These are phyloP conservation scores for Crenichthys baileyi DNA, from an alignment of 2,797 vertebrate species.

Conservation along the genomic window DNA sequence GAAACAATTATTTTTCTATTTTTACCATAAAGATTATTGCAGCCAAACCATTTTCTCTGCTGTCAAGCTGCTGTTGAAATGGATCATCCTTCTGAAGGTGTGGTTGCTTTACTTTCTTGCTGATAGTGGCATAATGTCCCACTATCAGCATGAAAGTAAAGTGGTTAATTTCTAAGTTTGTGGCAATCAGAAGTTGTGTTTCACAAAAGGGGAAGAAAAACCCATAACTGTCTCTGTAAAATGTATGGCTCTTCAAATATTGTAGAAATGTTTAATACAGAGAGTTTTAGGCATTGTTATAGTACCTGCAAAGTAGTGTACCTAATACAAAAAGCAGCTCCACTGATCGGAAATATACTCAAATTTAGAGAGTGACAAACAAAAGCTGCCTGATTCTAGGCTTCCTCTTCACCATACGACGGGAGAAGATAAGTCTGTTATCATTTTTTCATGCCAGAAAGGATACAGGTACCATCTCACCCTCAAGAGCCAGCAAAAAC, in stretches of 20 bases:
- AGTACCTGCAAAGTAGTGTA: too few relatives aligned
- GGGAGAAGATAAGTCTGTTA: slow-evolving; percentile 31
- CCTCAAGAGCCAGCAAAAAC: slow-evolving; percentile 71
- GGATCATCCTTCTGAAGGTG: background rate
- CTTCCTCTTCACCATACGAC: slow-evolving; percentile 27
- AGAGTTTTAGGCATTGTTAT: background rate
- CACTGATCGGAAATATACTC: slow-evolving; percentile 19
- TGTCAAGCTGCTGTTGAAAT: background rate
- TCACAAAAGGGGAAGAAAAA: background rate
- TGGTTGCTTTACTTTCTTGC: background rate
- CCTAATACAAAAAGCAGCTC: slow-evolving; percentile 14
- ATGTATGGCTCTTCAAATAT: slow-evolving; percentile 2
- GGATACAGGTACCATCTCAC: slow-evolving; percentile 60
- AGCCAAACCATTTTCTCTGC: background rate
- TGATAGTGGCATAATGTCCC: background rate
- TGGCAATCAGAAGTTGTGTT: background rate
- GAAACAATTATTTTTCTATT: background rate
- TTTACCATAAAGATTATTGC: background rate
- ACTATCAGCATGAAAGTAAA: background rate
- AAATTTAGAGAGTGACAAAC: slow-evolving; percentile 42
- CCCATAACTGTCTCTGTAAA: background rate
- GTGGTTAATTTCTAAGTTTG: background rate
- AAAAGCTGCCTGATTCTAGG: slow-evolving; percentile 37
- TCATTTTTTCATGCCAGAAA: slow-evolving; percentile 52
- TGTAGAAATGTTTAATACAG: background rate